Base-by-base conservation (phyloP, 2,888 invertebrate species). In the Lypha dubia region DNA sequence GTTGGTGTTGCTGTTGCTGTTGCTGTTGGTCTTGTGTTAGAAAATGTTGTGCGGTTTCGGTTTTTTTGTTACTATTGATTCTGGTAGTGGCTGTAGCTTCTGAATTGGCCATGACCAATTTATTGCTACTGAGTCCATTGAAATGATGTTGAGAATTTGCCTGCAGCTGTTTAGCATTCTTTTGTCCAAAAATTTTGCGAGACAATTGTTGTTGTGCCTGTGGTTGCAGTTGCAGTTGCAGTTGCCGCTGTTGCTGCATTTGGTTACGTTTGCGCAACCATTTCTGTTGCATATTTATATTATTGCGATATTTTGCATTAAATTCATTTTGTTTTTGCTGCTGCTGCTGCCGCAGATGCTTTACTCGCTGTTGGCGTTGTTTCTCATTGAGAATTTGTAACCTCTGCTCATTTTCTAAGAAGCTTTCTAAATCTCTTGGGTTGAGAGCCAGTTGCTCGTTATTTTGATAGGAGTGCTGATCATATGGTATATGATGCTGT, bases 241-340 rank as follows among this genome's bases (percentile, higher is more conserved):
- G n/a, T n/a, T 86, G 87, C 49, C 86, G 87, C 68, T 85, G 86
- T 13, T 86, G 87, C 46, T 86, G 88, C 67, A 84, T 81, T 79
- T 91, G 91, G 3, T 89, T 87, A 0, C 91, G 88, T 81, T 92
- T 91, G 53, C 90, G 87, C 24, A 90, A 88, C 90, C 91, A 89
- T 79, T 92, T 90, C 80, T 91, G 91, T 81, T 91, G 89, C 38
- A 88, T 82, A 80, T 89, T 88, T 67, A 89, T 89, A 56, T 91
- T 91, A 76, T 89, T 89, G 84, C 86, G 77, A 68, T 83, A 86
- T 83, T 83, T 81, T 3, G 44, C 20, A 70, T 81, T 84, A 11
- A 76, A 79, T 60, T 76, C 65, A 58, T 11, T 71, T 22, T 41
- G 51, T 51, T 58, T 63, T 6, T 87, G 88, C 4, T 85, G 79